phyloP scores from a whole-genome alignment of 2,888 invertebrate genomes.

The Aleiodes alternator region DNA sequence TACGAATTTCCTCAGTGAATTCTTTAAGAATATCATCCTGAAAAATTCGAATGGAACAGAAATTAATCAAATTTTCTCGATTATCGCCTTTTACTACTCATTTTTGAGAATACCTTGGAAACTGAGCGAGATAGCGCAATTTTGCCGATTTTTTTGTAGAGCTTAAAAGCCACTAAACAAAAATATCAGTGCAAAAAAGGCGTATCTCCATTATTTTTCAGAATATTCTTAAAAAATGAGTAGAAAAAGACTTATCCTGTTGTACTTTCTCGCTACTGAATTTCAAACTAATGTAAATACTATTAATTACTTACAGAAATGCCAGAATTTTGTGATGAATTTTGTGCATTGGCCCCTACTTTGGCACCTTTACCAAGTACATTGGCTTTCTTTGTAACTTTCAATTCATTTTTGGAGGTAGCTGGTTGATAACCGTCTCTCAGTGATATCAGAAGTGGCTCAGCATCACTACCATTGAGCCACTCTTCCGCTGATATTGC shows the following conservation, averaged over 20 bases:
- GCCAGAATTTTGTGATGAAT: constrained; percentile 53
- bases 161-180: too few relatives aligned
- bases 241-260: background rate
- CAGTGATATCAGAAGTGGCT: constrained; percentile 93
- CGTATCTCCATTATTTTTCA: background rate
- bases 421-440: constrained; percentile 86
- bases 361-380: constrained; percentile 83
- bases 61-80: background rate
- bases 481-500: constrained; percentile 95
- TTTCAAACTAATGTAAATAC: background rate
- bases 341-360: constrained; percentile 65
- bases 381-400: constrained; percentile 87
- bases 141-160: too few relatives aligned
- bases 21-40: constrained; percentile 89
- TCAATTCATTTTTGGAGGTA: constrained; percentile 80
- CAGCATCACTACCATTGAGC: constrained; percentile 91
- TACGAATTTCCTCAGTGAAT: constrained; percentile 91
- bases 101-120: too few relatives aligned
- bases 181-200: too few relatives aligned
- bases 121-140: too few relatives aligned
- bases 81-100: too few relatives aligned
- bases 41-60: background rate
- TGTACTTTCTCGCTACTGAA: too few relatives aligned
- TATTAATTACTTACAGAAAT: constrained; percentile 62
- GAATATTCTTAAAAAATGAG: background rate